Evolutionary conservation across 2,888 invertebrate genomes (phyloP), one percentile per base, ranked within the genome.

Genomic region (Boloria selene): DNA sequence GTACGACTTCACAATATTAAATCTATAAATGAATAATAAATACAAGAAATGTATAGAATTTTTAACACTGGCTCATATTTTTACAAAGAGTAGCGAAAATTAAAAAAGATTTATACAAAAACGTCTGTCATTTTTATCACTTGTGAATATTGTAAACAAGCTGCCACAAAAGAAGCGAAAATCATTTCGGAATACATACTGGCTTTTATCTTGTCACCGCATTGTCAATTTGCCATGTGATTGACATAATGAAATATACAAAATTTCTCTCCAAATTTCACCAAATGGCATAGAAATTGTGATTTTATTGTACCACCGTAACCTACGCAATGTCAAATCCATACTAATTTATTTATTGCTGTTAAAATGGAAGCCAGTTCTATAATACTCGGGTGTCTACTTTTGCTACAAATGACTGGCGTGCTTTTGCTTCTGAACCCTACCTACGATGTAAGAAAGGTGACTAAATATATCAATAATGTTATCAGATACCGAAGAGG

Each of bases 341-440:
- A 56, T 45, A 52, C 60, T 63, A 65, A 71, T 53, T 65, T 22
- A 51, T 65, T 53, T 14, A 67, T 55, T 44, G 52, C 64, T 45
- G 54, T 76, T 45, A 85, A 76, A 74, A 88, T 90, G 89, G 87
- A 88, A 66, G 63, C 70, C 63, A 77, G 81, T 66, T 82, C 81
- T 65, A 73, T 83, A 31, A 65, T 84, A 22, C 74, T 89, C 2
- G 77, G 81, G 10, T 77, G 78, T 56, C 54, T 88, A 18, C 74
- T 89, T 31, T 72, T 90, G 18, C 45, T 84, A 6, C 90, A 90
- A 74, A 90, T 90, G 88, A 74, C 80, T 4, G 47, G 81, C 4
- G 75, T 84, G 13, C 77, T 90, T 2, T 68, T 79, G 10, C 80
- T 90, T 79, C 77, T 90, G n/a, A 90, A 88, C 58, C 88, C 90